These are phyloP conservation scores for Camelus bactrianus DNA, from an alignment of 2,113 vertebrate genomes.

Conservation along the genomic window DNA sequence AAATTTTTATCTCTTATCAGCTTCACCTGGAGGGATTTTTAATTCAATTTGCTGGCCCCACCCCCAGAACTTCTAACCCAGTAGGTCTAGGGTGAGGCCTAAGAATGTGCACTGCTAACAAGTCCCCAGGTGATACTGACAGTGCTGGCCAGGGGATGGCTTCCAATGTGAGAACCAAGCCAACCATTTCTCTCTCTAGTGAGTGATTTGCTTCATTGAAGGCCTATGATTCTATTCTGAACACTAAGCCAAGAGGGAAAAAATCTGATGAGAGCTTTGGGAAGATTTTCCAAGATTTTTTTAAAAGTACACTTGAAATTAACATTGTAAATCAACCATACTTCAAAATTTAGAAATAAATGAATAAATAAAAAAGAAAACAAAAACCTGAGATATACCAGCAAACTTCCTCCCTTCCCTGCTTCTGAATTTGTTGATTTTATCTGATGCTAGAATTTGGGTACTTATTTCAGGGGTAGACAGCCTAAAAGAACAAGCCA, in stretches of 20 bases:
- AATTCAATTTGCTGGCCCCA: background rate
- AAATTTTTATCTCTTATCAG: background rate
- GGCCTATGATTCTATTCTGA: background rate
- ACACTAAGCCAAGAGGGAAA: fast-evolving
- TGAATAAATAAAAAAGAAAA: background rate
- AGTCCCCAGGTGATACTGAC: background rate
- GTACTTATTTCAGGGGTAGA: background rate
- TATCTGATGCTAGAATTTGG: background rate
- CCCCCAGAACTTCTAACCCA: background rate
- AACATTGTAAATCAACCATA: background rate
- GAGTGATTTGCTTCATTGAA: background rate
- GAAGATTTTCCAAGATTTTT: background rate
- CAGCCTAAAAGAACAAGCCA: background rate
- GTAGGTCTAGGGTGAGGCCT: background rate
- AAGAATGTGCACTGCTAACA: background rate
- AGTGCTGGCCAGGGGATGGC: background rate
- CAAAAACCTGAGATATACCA: background rate
- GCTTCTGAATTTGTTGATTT: background rate
- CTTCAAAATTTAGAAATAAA: background rate
- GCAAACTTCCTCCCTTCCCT: background rate
- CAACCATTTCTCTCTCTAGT: background rate
- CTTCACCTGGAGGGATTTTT: background rate
- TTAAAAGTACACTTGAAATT: background rate
- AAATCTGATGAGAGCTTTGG: background rate
- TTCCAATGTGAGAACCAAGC: background rate